Percentiles rank a stretch among this genome's conserved stretches.
phyloP scores from a whole-genome alignment of 2,888 invertebrate genomes.

The Luffia ferchaultella region DNA sequence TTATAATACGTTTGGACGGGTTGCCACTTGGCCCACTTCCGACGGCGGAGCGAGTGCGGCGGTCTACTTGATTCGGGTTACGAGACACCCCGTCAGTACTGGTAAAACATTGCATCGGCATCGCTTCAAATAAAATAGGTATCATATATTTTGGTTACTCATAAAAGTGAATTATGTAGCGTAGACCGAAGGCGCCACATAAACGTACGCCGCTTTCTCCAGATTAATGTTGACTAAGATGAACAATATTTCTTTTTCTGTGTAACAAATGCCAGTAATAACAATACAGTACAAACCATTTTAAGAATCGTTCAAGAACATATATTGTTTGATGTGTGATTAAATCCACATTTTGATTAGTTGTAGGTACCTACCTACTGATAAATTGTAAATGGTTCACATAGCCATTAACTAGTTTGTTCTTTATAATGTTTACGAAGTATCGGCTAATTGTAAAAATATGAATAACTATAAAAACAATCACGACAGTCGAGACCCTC shows the following conservation, averaged over 20 bases:
- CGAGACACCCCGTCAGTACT: conserved; percentile 2
- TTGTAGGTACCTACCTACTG: too few relatives aligned
- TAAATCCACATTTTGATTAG: not conserved
- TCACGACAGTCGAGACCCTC: too few relatives aligned
- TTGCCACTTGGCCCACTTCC: conserved; percentile 22
- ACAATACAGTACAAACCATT: not conserved
- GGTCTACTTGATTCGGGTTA: conserved; percentile 2
- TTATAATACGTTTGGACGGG: conserved; percentile 45
- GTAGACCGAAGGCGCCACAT: not conserved
- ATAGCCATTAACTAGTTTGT: too few relatives aligned
- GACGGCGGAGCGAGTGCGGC: conserved; percentile 6
- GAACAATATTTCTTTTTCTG: conserved; percentile 14
- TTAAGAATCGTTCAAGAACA: not conserved
- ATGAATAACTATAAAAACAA: too few relatives aligned
- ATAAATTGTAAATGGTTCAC: too few relatives aligned
- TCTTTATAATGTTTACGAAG: too few relatives aligned
- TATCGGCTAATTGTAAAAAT: too few relatives aligned
- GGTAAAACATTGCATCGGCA: conserved; percentile 2
- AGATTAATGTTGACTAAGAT: not conserved
- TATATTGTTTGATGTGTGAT: not conserved
- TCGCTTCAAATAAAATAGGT: conserved; percentile 2
- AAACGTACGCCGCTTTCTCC: not conserved
- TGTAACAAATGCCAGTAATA: not conserved
- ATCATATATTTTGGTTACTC: conserved; percentile 6
- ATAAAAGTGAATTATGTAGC: conserved; percentile 9